Percentiles rank a stretch among this genome's conserved stretches.
Conservation (phyloP, 2,888 invertebrate species). For the Euphydryas editha region DNA sequence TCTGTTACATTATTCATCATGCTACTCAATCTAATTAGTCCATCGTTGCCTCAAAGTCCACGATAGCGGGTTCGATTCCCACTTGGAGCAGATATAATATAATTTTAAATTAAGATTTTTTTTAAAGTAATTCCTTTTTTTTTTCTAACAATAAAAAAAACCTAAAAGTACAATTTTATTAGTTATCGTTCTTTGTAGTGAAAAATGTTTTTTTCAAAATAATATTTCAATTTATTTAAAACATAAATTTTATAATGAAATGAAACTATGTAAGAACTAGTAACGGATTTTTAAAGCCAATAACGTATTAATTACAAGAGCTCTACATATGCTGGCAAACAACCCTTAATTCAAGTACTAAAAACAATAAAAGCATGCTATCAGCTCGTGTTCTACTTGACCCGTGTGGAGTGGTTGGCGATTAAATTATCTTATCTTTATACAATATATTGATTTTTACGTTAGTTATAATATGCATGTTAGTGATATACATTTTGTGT, state of each 20-base stretch:
- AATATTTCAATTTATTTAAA: no score
- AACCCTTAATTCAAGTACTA: conserved; percentile 18
- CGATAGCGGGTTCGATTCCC: no score
- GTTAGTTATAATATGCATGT: neutral
- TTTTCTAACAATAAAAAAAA: no score
- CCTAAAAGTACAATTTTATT: no score
- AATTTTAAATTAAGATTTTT: no score
- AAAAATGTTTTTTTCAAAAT: neutral
- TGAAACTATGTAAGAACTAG: neutral
- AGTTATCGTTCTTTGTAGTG: neutral
- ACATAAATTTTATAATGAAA: neutral
- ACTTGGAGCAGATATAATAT: no score
- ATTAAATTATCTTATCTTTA: conserved; percentile 33
- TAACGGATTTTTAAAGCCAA: neutral
- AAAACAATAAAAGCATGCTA: conserved; percentile 22
- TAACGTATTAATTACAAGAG: conserved; percentile 19
- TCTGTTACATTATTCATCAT: no score
- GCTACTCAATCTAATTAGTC: no score
- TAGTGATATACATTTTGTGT: neutral
- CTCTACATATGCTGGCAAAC: conserved; percentile 4
- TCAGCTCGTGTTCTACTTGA: conserved; percentile 22
- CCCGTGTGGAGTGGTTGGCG: conserved; percentile 25
- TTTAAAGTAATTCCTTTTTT: no score
- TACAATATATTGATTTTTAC: conserved; percentile 31
- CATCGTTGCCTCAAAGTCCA: no score